Evolutionary conservation across 2,113 vertebrate species (phyloP).

Genomic region (Erythrocebus patas): DNA sequence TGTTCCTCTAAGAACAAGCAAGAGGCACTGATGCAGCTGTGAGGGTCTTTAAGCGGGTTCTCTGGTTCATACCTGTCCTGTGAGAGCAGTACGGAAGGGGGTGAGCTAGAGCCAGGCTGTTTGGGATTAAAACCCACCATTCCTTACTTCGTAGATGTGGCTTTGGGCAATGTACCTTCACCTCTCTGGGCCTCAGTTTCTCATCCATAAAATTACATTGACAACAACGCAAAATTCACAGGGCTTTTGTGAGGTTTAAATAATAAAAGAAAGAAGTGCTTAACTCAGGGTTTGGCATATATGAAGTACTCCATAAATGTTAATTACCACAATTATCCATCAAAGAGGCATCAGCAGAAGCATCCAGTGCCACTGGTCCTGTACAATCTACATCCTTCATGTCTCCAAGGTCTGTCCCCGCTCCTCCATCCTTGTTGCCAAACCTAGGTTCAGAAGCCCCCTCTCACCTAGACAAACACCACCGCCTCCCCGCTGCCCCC

Average conservation of each 20-base stretch:
- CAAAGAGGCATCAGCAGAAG: too few relatives aligned
- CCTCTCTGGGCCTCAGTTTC: background rate
- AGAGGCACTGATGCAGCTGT: rapidly evolving
- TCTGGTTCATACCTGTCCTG: background rate
- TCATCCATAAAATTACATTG: background rate
- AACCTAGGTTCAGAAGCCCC: background rate
- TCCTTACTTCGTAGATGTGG: background rate
- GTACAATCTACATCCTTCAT: rapidly evolving
- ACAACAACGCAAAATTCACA: background rate
- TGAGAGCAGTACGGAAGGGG: background rate
- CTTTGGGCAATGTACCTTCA: background rate
- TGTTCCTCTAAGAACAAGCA: rapidly evolving
- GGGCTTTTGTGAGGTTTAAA: background rate
- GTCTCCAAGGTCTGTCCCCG: background rate
- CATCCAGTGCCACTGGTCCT: background rate
- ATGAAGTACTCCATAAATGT: rapidly evolving
- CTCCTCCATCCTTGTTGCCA: too few relatives aligned
- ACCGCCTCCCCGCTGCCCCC: background rate
- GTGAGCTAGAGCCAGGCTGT: rapidly evolving
- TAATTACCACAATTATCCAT: background rate
- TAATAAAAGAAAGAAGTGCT: background rate
- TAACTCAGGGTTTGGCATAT: background rate
- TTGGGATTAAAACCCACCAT: background rate
- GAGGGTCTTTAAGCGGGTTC: background rate
- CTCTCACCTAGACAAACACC: background rate